Evolutionary conservation across 1,140 invertebrate species (phyloP).

Genomic region (Diachasma alloeum): DNA sequence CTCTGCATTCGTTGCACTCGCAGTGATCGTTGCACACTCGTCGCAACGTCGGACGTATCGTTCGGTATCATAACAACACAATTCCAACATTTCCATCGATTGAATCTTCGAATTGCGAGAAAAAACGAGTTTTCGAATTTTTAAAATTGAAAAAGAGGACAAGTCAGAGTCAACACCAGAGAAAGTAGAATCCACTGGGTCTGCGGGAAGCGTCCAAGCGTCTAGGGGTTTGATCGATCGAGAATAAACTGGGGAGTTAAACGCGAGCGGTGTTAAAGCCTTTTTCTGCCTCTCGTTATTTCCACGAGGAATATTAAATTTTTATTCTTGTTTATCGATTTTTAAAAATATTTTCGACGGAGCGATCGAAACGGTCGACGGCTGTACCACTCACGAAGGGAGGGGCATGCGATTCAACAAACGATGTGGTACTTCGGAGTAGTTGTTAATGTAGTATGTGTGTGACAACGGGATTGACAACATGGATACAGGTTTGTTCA

Average conservation of each 20-base stretch:
- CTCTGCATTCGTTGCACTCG: slow-evolving; percentile 17
- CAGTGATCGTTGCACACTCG: slow-evolving; percentile 20
- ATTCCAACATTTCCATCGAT: background rate
- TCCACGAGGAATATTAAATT: background rate
- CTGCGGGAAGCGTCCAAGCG: background rate
- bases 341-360: slow-evolving; percentile 11
- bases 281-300: background rate
- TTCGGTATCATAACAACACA: background rate
- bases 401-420: slow-evolving; percentile 63
- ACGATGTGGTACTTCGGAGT: slow-evolving; percentile 63
- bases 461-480: slow-evolving; percentile 66
- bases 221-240: background rate
- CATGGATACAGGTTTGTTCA: slow-evolving; percentile 64
- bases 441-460: slow-evolving; percentile 67
- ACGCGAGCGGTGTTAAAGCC: background rate
- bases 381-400: slow-evolving; percentile 38
- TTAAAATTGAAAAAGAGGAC: background rate
- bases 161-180: background rate
- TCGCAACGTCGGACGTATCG: background rate
- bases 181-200: background rate
- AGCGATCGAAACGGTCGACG: slow-evolving; percentile 31
- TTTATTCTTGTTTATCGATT: background rate
- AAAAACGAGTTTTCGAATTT: background rate
- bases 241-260: background rate
- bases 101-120: background rate